These are phyloP conservation scores for Coturnix japonica DNA, from an alignment of 2,113 vertebrate species.

Conservation along the genomic window DNA sequence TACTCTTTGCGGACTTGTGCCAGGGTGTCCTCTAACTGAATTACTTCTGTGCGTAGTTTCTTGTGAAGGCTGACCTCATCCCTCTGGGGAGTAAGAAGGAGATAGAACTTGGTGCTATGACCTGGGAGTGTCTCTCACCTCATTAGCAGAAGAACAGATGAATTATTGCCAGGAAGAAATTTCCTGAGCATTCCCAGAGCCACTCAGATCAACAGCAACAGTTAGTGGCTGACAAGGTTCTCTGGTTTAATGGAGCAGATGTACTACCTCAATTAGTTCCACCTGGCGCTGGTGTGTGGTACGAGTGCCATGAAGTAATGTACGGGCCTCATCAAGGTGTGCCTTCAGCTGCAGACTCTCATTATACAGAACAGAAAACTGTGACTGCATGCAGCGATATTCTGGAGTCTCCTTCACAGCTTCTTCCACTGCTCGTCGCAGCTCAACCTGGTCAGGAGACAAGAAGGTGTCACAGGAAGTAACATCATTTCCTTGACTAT, in stretches of 20 bases:
- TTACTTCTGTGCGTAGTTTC: slow-evolving; percentile 95
- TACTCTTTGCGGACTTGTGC: slow-evolving; percentile 98
- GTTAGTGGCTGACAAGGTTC: accelerated
- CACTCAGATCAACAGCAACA: neutral
- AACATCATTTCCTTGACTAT: neutral
- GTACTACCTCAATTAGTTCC: slow-evolving; percentile 91
- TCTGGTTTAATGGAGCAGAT: neutral
- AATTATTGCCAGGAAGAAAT: neutral
- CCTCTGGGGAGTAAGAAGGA: slow-evolving; percentile 77
- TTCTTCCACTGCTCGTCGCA: slow-evolving; percentile 88
- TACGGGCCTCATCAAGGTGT: slow-evolving; percentile 93
- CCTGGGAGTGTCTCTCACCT: neutral
- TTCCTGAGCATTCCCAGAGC: neutral
- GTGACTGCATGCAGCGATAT: slow-evolving; percentile 96
- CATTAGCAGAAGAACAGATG: neutral
- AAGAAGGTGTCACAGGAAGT: neutral
- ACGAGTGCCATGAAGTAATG: slow-evolving; percentile 91
- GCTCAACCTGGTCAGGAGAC: slow-evolving; percentile 80
- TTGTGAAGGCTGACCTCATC: slow-evolving; percentile 96
- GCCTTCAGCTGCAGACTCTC: slow-evolving; percentile 94
- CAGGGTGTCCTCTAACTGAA: slow-evolving; percentile 96
- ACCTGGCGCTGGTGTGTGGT: slow-evolving; percentile 92
- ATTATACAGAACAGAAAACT: slow-evolving; percentile 96
- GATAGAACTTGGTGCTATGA: neutral
- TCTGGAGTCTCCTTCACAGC: slow-evolving; percentile 92